phyloP scores from a whole-genome alignment of 2,113 vertebrate species.

The Carassius carassius region DNA sequence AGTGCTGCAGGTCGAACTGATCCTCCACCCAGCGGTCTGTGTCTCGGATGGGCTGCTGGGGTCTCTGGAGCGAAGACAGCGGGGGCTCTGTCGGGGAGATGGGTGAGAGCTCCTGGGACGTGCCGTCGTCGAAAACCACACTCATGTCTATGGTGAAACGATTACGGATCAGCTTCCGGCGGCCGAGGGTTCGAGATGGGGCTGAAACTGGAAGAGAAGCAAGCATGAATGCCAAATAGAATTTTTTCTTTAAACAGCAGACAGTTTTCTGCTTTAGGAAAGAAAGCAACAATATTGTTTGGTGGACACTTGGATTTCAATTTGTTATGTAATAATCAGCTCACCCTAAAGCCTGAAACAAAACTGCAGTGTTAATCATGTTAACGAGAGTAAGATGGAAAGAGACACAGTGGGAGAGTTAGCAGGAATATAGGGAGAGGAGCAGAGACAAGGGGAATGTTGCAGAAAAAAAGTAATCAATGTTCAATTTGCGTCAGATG shows the following conservation, averaged over 20 bases:
- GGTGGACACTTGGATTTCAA: not conserved
- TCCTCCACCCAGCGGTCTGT: conserved; percentile 96
- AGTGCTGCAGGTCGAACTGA: conserved; percentile 89
- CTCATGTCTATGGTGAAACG: conserved; percentile 93
- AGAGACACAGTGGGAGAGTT: not conserved
- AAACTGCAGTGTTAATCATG: not conserved
- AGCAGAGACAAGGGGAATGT: not conserved
- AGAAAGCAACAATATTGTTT: not conserved
- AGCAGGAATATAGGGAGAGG: not conserved
- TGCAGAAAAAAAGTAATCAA: not conserved
- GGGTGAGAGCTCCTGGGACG: conserved; percentile 74
- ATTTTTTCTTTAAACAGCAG: not conserved
- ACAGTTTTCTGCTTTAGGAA: not conserved
- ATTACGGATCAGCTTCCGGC: conserved; percentile 85
- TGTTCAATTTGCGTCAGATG: not conserved
- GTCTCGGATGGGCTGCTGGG: conserved; percentile 75
- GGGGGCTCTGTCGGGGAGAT: conserved; percentile 43
- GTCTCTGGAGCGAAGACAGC: conserved; percentile 49
- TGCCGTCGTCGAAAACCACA: conserved; percentile 79
- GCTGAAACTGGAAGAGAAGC: conserved; percentile 79
- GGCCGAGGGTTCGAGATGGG: conserved; percentile 84
- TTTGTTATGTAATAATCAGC: not conserved
- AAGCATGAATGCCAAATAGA: not conserved
- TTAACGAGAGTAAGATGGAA: not conserved
- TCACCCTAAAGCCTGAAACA: not conserved